These are phyloP conservation scores for Megalurothrips usitatus DNA, from an alignment of 2,888 invertebrate genomes.

Conservation along the genomic window DNA sequence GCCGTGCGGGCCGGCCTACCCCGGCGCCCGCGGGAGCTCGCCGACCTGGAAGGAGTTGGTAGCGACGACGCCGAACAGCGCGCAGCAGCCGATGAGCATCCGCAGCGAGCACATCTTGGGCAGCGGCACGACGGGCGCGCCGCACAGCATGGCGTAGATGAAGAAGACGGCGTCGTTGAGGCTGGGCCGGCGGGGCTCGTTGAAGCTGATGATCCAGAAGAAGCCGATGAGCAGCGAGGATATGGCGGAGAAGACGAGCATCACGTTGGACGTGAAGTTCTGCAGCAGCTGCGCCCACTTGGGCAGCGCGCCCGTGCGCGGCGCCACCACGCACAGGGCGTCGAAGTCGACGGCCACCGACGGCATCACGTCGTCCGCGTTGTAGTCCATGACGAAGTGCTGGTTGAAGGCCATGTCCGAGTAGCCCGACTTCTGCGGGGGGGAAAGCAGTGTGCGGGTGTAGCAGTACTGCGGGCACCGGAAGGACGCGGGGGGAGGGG, in stretches of 20 bases:
- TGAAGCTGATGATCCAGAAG: not conserved
- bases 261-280: not conserved
- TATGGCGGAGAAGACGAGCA: not conserved
- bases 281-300: slow-evolving; percentile 31
- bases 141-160: slow-evolving; percentile 15
- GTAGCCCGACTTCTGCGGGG: slow-evolving; percentile 1
- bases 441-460: not conserved
- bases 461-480: too few species aligned
- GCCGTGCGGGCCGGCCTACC: too few species aligned
- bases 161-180: not conserved
- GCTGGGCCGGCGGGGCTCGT: not conserved
- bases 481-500: not conserved
- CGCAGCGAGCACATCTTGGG: slow-evolving; percentile 28
- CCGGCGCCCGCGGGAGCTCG: too few species aligned
- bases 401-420: slow-evolving; percentile 35
- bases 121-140: slow-evolving; percentile 27
- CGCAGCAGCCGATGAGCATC: slow-evolving; percentile 30
- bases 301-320: slow-evolving; percentile 28
- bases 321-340: slow-evolving; percentile 34
- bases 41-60: slow-evolving; percentile 33
- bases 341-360: slow-evolving; percentile 33
- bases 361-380: slow-evolving; percentile 32
- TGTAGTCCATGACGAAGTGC: slow-evolving; percentile 34
- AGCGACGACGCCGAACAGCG: slow-evolving; percentile 32
- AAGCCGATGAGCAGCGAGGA: not conserved